A percentile compares a stretch with the other conserved stretches of the same genome.
Evolutionary conservation across 2,797 vertebrate species (phyloP).

Genomic region (Schizothorax lantsangensis): DNA sequence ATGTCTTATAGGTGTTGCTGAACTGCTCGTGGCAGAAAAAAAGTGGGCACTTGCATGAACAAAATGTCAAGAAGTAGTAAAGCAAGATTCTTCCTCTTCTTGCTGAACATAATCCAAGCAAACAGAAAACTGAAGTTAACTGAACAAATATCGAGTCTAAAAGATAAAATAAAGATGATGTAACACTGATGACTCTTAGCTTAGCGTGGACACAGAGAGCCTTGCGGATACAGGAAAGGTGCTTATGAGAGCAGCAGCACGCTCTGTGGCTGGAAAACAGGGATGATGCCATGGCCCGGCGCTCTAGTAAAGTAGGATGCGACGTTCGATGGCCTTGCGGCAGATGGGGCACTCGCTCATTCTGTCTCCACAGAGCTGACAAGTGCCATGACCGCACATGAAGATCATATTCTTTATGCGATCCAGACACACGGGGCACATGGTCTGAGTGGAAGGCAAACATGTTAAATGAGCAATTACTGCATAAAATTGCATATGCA

Average conservation of each 20-base stretch:
- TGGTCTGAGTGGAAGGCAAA: conserved; percentile 82
- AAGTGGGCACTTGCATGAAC: conserved; percentile 21
- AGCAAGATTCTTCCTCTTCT: neutral
- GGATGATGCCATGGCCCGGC: conserved; percentile 11
- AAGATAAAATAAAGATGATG: neutral
- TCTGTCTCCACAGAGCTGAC: conserved; percentile 96
- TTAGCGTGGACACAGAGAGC: conserved; percentile 34
- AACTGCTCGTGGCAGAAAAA: neutral
- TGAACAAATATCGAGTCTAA: neutral
- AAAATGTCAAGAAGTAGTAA: neutral
- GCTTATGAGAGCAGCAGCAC: conserved; percentile 10
- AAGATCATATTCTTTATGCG: conserved; percentile 99
- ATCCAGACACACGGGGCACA: conserved; percentile 98
- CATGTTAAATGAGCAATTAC: neutral
- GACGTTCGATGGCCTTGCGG: conserved; percentile 97
- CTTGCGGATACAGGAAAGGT: conserved; percentile 31
- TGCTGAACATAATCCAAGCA: conserved; percentile 20
- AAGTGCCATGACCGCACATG: conserved; percentile 97
- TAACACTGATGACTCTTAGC: conserved; percentile 58
- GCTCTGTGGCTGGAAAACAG: conserved; percentile 45
- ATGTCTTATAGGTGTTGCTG: neutral
- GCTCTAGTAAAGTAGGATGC: conserved; percentile 94
- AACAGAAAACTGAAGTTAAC: conserved; percentile 20
- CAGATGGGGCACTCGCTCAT: conserved; percentile 99
- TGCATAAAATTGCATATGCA: neutral